Evolutionary conservation across 2,888 invertebrate species (phyloP).

Genomic region (Osedax fenrisi): DNA sequence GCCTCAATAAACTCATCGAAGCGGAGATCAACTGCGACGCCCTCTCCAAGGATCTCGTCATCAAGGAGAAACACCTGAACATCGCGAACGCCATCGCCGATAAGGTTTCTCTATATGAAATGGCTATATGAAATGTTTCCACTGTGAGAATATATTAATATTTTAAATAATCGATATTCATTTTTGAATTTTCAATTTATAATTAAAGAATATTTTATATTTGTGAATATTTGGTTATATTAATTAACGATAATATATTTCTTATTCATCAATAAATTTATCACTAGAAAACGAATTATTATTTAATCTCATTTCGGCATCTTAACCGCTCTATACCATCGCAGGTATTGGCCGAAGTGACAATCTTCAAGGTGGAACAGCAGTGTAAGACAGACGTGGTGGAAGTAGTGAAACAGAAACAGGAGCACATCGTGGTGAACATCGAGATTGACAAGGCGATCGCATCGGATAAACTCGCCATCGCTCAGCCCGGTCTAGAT

Average conservation of each 20-base stretch:
- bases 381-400: constrained; percentile 44
- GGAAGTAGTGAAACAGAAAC: constrained; percentile 47
- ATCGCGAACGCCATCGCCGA: constrained; percentile 48
- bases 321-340: no score
- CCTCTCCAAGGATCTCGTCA: constrained; percentile 46
- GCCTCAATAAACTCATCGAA: constrained; percentile 42
- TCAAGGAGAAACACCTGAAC: constrained; percentile 47
- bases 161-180: no score
- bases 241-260: no score
- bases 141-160: no score
- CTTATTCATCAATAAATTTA: no score
- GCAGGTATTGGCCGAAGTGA: constrained; percentile 46
- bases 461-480: constrained; percentile 45
- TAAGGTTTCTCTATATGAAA: no score
- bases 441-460: constrained; percentile 44
- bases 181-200: no score
- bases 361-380: constrained; percentile 25
- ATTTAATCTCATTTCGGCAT: no score
- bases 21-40: constrained; percentile 46
- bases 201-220: no score
- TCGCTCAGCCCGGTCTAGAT: constrained; percentile 47
- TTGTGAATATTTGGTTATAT: no score
- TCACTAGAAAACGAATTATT: no score
- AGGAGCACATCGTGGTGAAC: constrained; percentile 46
- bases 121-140: no score